Base-by-base conservation (phyloP, 2,888 invertebrate genomes). In the Nineta flava region DNA sequence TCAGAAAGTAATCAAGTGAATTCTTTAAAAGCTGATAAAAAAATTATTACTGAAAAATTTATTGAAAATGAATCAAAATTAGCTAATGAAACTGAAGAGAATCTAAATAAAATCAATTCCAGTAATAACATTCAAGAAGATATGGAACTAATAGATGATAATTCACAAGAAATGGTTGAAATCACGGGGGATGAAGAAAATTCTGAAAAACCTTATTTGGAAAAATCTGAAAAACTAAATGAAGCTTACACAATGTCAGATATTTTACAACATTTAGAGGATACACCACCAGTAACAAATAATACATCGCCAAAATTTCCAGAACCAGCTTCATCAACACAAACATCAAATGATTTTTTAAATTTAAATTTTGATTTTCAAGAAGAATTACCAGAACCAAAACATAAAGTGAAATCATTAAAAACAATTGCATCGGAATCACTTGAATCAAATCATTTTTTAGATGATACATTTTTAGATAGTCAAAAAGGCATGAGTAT, bases 251-350 rank as follows among this genome's bases (percentile, higher is more conserved):
- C 48, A 26, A 31, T 48, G 32, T 31, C 41, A 19, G 48, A 48
- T 31, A 48, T 48, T 32, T 48, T 48, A 42, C 16, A 34, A 34
- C 42, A 48, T 32, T 42, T 48, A 13, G 43, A 48, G 9, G 48
- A 48, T 15, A 15, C 21, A 31, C 15, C 26, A 10, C 41, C 48
- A 16, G 17, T 32, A 17, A 13, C 15, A 9, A 15, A 38, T 4
- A 15, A 38, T 13, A 12, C 38, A 12, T 12, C 38, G 12, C 38
- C 38, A n/a, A 38, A n/a, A 38, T 38, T 38, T 13, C n/a, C 38
- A 2, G 38, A 38, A 15, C n/a, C 38, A 38, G 7, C 5, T 38
- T 38, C 38, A 38, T 13, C 38, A 38, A 38, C n/a, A 38, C 9
- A 7, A 38, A 38, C 38, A 38, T 5, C 38, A 15, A 38, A 15